phyloP scores from a whole-genome alignment of 1,140 invertebrate species.

The Meteorus sp. region DNA sequence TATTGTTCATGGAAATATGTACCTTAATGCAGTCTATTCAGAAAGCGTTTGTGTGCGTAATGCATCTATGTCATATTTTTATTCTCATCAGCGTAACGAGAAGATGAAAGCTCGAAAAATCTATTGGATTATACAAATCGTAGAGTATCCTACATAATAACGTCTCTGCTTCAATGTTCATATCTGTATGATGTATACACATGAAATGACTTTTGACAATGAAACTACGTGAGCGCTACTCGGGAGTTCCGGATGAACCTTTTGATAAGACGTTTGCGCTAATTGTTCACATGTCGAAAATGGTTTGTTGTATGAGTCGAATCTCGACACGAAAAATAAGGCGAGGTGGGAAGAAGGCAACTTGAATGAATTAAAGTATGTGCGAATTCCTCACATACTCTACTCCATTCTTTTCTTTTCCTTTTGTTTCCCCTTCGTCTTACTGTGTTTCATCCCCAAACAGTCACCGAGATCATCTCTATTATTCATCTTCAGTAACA shows the following conservation, averaged over 20 bases:
- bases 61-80: no score
- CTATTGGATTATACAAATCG: no score
- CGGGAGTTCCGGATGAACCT: slow-evolving; percentile 4
- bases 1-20: no score
- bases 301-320: neutral
- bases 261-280: slow-evolving; percentile 3
- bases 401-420: neutral
- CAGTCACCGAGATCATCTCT: neutral
- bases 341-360: neutral
- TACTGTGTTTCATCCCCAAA: slow-evolving; percentile 1
- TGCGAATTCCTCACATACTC: no score
- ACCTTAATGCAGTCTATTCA: no score
- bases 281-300: slow-evolving; percentile 4
- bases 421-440: neutral
- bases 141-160: no score
- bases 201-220: slow-evolving; percentile 1
- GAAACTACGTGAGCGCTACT: slow-evolving; percentile 6
- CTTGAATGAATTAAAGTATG: slow-evolving; percentile 14
- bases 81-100: no score
- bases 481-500: slow-evolving; percentile 4
- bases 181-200: no score
- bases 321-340: neutral
- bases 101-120: no score
- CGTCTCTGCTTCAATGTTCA: no score
- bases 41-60: no score